phyloP scores from a whole-genome alignment of 2,113 vertebrate species.

The Gopherus evgoodei region DNA sequence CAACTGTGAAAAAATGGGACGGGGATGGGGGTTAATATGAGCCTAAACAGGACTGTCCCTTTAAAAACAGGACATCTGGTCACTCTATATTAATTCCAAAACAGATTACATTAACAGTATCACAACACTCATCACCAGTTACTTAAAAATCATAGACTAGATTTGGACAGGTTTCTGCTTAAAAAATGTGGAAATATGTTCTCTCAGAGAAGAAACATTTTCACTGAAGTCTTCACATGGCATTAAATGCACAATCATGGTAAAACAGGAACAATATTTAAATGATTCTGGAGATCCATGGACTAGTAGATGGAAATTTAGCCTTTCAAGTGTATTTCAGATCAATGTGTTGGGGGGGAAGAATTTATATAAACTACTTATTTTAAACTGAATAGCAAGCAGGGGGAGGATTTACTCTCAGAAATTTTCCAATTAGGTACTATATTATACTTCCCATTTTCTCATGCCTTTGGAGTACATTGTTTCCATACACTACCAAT shows the following conservation, averaged over 20 bases:
- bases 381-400: not conserved
- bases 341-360: accelerated
- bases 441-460: not conserved
- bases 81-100: not conserved
- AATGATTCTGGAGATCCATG: not conserved
- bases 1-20: too few relatives aligned
- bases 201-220: not conserved
- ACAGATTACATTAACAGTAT: not conserved
- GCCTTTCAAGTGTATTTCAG: not conserved
- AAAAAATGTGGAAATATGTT: accelerated
- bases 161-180: not conserved
- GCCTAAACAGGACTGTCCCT: too few relatives aligned
- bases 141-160: not conserved
- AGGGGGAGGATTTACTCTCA: not conserved
- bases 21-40: too few relatives aligned
- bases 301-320: not conserved
- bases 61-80: too few relatives aligned
- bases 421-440: not conserved
- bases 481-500: not conserved
- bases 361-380: accelerated
- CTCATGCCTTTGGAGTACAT: not conserved
- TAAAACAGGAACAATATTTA: not conserved
- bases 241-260: not conserved
- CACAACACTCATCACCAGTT: not conserved
- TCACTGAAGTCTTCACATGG: not conserved